Base-by-base conservation (phyloP, 2,888 invertebrate species). In the Drosophila imparisetae region DNA sequence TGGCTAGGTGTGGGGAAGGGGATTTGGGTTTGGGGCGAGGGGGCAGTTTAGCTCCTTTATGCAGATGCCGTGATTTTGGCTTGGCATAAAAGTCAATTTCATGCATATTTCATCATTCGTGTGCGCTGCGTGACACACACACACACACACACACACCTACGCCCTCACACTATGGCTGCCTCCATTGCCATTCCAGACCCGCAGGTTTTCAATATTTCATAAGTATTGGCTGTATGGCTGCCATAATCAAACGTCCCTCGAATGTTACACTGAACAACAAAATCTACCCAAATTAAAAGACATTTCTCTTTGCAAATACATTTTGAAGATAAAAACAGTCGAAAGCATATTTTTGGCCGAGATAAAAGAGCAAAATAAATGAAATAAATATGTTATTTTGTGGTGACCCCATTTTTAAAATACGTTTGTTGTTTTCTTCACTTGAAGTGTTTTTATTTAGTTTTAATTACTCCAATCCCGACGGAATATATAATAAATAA, bases 41-140 rank as follows among this genome's bases (percentile, higher is more conserved):
- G 53, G 63, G 42, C 27, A 30, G 30, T 59, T 73, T 38, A 70
- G 62, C 78, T 72, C 63, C 66, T 70, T 69, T 81, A 75, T 83
- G 78, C 81, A 76, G 86, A 77, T 86, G 83, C 74, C 78, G 86
- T 89, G 89, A 89, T 86, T 89, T 89, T 80, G 77, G 83, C 75
- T 82, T 85, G 67, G 66, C 76, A 83, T 75, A 89, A 88, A 83
- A 86, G 89, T 89, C 87, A 87, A 87, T 87, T 87, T 85, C 86
- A 89, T 86, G 86, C 86, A 89, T 87, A 89, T 90, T 88, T 89
- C 83, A 88, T 83, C 74, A 88, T 70, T 70, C 78, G 78, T 69
- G 71, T 67, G 55, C 21, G 66, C 66, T 65, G 69, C 72, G 72
- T 71, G 78, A 80, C 80, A 78, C 78, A 80, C 68, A 63, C 72